These are phyloP conservation scores for Drosophila austrosaltans DNA, from an alignment of 2,888 invertebrate genomes.

Conservation along the genomic window DNA sequence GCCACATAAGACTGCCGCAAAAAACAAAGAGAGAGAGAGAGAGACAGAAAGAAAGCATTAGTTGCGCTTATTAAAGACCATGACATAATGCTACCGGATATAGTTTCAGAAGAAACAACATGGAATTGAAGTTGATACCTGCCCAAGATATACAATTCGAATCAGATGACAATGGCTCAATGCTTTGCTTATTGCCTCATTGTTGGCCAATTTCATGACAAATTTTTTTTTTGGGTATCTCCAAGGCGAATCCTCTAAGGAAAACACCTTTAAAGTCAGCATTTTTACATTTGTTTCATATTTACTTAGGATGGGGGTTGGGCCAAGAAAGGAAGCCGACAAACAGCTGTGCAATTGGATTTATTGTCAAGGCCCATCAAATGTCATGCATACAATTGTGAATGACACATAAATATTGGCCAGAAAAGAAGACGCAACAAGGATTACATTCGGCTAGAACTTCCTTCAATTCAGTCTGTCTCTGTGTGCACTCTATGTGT, in stretches of 20 bases:
- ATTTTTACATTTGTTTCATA: conserved; percentile 69
- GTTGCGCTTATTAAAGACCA: conserved; percentile 55
- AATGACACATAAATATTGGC: conserved; percentile 75
- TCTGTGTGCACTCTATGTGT: background rate
- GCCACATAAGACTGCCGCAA: conserved; percentile 65
- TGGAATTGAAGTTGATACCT: conserved; percentile 18
- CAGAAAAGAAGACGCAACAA: conserved; percentile 58
- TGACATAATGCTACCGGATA: conserved; percentile 53
- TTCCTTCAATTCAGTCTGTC: conserved; percentile 31
- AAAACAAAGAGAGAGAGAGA: background rate
- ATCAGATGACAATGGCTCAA: conserved; percentile 56
- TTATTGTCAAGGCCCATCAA: conserved; percentile 61
- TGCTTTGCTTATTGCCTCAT: conserved; percentile 46
- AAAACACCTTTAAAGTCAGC: conserved; percentile 61
- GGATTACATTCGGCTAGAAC: conserved; percentile 55
- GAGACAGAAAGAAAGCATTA: conserved; percentile 37
- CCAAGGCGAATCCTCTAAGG: conserved; percentile 19
- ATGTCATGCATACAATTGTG: conserved; percentile 77
- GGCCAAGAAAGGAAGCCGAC: conserved; percentile 36
- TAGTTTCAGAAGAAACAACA: conserved; percentile 15
- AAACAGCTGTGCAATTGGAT: conserved; percentile 77
- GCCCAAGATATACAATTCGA: conserved; percentile 43
- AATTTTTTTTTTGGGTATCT: conserved; percentile 56
- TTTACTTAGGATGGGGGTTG: conserved; percentile 59
- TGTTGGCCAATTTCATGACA: conserved; percentile 80